Percentiles rank a stretch among this genome's conserved stretches.
These are phyloP conservation scores for Baccha elongata DNA, from an alignment of 2,888 invertebrate species.

Conservation along the genomic window DNA sequence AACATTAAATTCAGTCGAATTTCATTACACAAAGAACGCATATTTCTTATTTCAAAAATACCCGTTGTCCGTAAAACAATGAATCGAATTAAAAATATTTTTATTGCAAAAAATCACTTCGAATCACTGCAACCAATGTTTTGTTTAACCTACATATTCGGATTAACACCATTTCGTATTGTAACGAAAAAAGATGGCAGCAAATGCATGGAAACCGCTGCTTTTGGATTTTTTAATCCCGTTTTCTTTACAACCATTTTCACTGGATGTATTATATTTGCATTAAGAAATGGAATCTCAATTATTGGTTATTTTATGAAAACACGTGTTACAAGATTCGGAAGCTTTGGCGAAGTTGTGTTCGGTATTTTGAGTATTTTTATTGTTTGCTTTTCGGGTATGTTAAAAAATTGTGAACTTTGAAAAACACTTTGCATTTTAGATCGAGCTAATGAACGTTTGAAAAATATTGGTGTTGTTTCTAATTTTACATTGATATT, in stretches of 20 bases:
- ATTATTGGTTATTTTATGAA: constrained; percentile 80
- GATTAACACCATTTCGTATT: constrained; percentile 80
- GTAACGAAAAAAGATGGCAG: constrained; percentile 77
- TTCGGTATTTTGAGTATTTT: not conserved
- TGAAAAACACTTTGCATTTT: not conserved
- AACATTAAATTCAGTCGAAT: not conserved
- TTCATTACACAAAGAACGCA: not conserved
- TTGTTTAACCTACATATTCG: constrained; percentile 78
- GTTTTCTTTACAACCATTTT: constrained; percentile 74
- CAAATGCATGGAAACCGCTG: constrained; percentile 76
- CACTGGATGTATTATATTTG: constrained; percentile 75
- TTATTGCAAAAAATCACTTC: constrained; percentile 62
- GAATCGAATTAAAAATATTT: not conserved
- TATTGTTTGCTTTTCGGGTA: not conserved
- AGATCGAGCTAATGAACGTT: not conserved
- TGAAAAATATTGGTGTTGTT: not conserved
- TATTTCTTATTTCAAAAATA: not conserved
- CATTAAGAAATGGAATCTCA: constrained; percentile 78
- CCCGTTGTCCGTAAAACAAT: not conserved
- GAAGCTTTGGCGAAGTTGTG: not conserved
- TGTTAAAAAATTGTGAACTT: not conserved
- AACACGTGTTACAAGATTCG: constrained; percentile 78
- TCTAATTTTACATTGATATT: not conserved
- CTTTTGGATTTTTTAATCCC: constrained; percentile 75
- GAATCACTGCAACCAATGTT: constrained; percentile 80